Evolutionary conservation across 2,888 invertebrate species (phyloP).

Genomic region (Leucophora obtusa): DNA sequence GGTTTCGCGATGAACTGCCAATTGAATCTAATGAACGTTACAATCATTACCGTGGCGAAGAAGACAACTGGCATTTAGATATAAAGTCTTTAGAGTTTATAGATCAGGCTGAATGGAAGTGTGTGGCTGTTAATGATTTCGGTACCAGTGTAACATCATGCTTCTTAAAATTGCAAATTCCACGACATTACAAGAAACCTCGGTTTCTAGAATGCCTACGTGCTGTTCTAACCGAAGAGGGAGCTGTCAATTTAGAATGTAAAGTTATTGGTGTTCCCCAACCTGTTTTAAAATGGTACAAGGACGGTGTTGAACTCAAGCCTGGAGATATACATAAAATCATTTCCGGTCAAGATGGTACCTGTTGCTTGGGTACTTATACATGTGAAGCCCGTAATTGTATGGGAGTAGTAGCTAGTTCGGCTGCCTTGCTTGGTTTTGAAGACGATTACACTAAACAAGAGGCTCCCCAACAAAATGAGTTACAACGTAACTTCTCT

Average conservation of each 20-base stretch:
- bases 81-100: conserved; percentile 87
- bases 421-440: conserved; percentile 91
- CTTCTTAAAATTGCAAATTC: conserved; percentile 90
- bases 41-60: conserved; percentile 83
- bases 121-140: conserved; percentile 92
- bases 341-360: conserved; percentile 93
- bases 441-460: conserved; percentile 83
- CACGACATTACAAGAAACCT: conserved; percentile 92
- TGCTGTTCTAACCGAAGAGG: conserved; percentile 90
- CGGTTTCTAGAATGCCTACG: conserved; percentile 90
- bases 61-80: conserved; percentile 86
- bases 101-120: conserved; percentile 96
- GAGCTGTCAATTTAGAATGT: conserved; percentile 94
- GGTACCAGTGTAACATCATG: conserved; percentile 93
- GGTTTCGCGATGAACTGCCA: conserved; percentile 93
- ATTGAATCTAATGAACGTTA: conserved; percentile 86
- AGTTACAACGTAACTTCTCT: conserved; percentile 86
- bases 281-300: conserved; percentile 94
- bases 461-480: conserved; percentile 79
- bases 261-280: conserved; percentile 95
- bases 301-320: conserved; percentile 92
- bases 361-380: conserved; percentile 92
- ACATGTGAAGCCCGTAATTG: conserved; percentile 94
- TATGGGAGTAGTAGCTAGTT: conserved; percentile 93
- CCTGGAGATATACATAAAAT: conserved; percentile 95